Evolutionary conservation across 2,888 invertebrate genomes (phyloP).

Genomic region (Cantharis nigra): DNA sequence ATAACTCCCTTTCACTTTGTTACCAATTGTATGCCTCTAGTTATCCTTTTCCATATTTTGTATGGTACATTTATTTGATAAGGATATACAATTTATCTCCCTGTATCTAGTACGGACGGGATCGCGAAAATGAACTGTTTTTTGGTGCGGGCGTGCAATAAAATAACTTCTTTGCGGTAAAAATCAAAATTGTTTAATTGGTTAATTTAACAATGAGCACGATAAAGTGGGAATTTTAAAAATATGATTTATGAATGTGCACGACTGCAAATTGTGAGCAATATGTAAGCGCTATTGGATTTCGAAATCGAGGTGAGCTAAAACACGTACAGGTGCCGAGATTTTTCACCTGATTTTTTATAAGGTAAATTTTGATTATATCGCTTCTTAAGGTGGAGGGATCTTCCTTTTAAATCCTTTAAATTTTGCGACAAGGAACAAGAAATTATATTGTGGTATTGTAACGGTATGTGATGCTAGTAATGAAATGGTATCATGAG

Average conservation of each 20-base stretch:
- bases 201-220: constrained; percentile 1
- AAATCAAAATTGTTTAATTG: constrained; percentile 10
- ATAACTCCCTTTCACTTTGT: constrained; percentile 10
- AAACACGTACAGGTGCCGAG: constrained; percentile 13
- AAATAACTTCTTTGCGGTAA: constrained; percentile 33
- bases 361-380: neutral
- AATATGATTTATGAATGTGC: neutral
- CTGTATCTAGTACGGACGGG: constrained; percentile 44
- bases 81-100: constrained; percentile 38
- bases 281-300: constrained; percentile 17
- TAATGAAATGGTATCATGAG: neutral
- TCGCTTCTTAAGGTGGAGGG: neutral
- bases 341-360: constrained; percentile 12
- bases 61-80: constrained; percentile 21
- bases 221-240: constrained; percentile 3
- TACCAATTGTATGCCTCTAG: neutral
- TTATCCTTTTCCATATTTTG: constrained; percentile 14
- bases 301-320: constrained; percentile 29
- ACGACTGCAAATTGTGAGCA: constrained; percentile 9
- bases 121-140: constrained; percentile 38
- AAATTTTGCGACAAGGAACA: neutral
- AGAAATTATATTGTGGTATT: neutral
- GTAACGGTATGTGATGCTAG: neutral
- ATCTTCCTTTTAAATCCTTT: neutral
- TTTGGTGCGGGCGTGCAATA: constrained; percentile 30